These are phyloP conservation scores for Catharus minimus DNA, from an alignment of 2,113 vertebrate genomes.

Conservation along the genomic window DNA sequence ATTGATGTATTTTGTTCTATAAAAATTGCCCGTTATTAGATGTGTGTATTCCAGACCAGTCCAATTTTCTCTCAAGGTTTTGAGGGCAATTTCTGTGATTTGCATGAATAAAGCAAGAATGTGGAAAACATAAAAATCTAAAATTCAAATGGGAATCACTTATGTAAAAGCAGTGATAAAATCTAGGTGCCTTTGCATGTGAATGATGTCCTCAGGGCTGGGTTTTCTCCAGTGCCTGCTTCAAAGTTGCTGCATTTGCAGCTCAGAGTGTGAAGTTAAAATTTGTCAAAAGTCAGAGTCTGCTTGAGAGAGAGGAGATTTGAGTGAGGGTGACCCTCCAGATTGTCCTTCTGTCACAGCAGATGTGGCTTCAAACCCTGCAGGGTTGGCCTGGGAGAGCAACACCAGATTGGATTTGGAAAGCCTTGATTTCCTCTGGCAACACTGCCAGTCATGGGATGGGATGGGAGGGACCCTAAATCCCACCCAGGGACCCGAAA, in stretches of 20 bases:
- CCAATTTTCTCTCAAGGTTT: slow-evolving; percentile 39
- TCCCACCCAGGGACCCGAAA: background rate
- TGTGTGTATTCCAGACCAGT: background rate
- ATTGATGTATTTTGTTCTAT: background rate
- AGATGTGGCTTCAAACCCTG: background rate
- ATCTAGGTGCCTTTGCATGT: slow-evolving; percentile 54
- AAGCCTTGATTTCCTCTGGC: background rate
- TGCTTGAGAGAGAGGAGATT: background rate
- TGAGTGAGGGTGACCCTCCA: background rate
- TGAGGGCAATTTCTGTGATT: slow-evolving; percentile 49
- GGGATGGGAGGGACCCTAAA: background rate
- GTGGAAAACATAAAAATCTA: slow-evolving; percentile 25
- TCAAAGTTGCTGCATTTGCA: slow-evolving; percentile 5
- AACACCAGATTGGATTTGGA: fast-evolving
- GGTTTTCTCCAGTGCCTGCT: background rate
- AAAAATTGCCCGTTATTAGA: background rate
- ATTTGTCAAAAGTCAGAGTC: background rate
- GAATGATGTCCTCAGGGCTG: slow-evolving; percentile 43
- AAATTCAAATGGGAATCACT: slow-evolving; percentile 59
- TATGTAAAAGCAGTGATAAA: slow-evolving; percentile 52
- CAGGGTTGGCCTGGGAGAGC: fast-evolving
- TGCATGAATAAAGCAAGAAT: slow-evolving; percentile 50
- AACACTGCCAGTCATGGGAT: fast-evolving
- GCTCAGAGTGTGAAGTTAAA: background rate
- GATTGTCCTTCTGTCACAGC: background rate